Percentiles rank a stretch among this genome's conserved stretches.
phyloP scores from a whole-genome alignment of 2,113 vertebrate genomes.

The Eleginops maclovinus region DNA sequence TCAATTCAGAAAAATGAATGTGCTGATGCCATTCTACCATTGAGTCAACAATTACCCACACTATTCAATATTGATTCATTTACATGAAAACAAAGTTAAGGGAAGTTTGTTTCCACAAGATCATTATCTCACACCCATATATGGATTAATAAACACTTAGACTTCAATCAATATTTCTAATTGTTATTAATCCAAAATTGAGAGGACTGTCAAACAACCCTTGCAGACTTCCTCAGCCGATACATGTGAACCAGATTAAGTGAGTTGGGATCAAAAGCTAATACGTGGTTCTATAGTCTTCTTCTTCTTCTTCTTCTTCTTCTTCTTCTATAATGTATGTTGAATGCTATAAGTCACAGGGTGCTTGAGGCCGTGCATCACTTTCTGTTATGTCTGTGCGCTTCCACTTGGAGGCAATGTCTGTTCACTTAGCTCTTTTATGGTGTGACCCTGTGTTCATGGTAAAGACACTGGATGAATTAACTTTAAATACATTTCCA shows the following conservation, averaged over 20 bases:
- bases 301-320: too few relatives aligned
- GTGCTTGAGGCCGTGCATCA: not conserved
- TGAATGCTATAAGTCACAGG: not conserved
- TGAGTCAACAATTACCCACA: not conserved
- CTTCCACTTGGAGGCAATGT: slow-evolving; percentile 36
- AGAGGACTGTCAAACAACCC: not conserved
- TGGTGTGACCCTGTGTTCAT: not conserved
- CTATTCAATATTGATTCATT: not conserved
- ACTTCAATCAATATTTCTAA: not conserved
- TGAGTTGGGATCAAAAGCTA: not conserved
- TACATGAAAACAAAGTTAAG: not conserved
- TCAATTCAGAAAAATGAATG: not conserved
- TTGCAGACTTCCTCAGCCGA: not conserved
- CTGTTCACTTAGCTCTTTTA: not conserved
- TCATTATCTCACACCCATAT: not conserved
- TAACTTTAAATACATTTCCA: not conserved
- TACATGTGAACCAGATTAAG: not conserved
- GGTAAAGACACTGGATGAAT: not conserved
- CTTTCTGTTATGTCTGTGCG: not conserved
- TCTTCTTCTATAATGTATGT: not conserved
- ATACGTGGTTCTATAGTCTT: too few relatives aligned
- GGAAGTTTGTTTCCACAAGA: not conserved
- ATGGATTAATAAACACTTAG: not conserved
- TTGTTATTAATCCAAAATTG: not conserved
- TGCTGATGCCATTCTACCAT: not conserved